These are phyloP conservation scores for Diadegma fenestrale DNA, from an alignment of 2,888 invertebrate genomes.

Conservation along the genomic window DNA sequence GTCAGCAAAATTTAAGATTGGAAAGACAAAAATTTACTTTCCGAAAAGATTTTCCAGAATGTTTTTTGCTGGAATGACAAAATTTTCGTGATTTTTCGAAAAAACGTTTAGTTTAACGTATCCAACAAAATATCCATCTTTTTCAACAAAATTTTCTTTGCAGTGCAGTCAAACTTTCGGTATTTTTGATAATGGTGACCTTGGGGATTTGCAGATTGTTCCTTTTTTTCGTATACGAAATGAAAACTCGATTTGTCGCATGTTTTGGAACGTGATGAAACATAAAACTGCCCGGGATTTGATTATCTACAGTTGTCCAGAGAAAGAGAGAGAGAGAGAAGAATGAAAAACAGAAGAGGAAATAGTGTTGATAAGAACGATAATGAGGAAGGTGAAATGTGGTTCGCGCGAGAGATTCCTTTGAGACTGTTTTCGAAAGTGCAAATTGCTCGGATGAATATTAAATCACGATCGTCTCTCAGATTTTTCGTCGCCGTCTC, in stretches of 20 bases:
- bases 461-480: not conserved
- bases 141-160: no score
- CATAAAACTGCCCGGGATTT: not conserved
- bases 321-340: not conserved
- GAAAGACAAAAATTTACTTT: no score
- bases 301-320: not conserved
- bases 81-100: no score
- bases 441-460: not conserved
- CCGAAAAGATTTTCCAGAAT: no score
- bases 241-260: not conserved
- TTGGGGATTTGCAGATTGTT: no score
- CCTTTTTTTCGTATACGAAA: no score
- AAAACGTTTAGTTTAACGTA: no score
- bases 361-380: constrained; percentile 37
- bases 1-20: no score
- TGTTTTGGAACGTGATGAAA: not conserved
- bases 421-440: constrained; percentile 30
- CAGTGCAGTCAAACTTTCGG: no score
- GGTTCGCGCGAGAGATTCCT: constrained; percentile 64
- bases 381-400: constrained; percentile 53
- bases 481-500: constrained; percentile 4
- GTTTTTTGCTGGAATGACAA: no score
- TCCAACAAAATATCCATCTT: no score
- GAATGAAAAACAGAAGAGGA: not conserved
- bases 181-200: no score